A percentile compares a stretch with the other conserved stretches of the same genome.
Conservation (phyloP, 2,113 vertebrate species). For the Casuarius casuarius region DNA sequence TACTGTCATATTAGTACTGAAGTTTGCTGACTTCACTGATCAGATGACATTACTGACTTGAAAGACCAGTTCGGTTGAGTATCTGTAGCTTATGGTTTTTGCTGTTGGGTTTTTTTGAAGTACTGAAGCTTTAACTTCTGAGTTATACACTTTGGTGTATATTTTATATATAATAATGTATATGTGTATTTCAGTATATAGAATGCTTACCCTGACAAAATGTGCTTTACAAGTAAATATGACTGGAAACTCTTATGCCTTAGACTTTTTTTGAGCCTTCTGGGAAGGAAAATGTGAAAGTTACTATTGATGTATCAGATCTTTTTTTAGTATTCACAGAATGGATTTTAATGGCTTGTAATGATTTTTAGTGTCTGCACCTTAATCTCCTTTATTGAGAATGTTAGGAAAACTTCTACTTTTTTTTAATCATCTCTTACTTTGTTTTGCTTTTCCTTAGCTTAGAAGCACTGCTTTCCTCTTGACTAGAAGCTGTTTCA, state of each 20-base stretch:
- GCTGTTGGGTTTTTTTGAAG: neutral
- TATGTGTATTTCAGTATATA: too few species aligned
- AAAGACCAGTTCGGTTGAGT: neutral
- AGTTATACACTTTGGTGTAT: neutral
- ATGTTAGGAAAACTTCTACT: neutral
- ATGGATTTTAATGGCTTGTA: neutral
- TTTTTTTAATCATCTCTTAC: neutral
- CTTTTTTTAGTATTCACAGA: neutral
- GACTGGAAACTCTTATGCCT: neutral
- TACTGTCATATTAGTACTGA: too few species aligned
- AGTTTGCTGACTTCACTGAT: neutral
- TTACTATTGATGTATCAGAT: neutral
- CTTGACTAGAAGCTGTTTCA: neutral
- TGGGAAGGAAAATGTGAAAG: neutral
- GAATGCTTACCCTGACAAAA: neutral
- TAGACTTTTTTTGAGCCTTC: neutral
- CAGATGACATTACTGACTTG: neutral
- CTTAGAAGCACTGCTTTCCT: neutral
- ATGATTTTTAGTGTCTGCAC: neutral
- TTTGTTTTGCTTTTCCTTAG: neutral
- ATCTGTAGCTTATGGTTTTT: neutral
- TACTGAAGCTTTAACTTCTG: neutral
- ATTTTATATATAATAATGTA: too few species aligned
- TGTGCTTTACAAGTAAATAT: neutral
- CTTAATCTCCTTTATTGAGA: neutral